Conservation (phyloP, 2,888 invertebrate species). For the Sussaba pulchella region DNA sequence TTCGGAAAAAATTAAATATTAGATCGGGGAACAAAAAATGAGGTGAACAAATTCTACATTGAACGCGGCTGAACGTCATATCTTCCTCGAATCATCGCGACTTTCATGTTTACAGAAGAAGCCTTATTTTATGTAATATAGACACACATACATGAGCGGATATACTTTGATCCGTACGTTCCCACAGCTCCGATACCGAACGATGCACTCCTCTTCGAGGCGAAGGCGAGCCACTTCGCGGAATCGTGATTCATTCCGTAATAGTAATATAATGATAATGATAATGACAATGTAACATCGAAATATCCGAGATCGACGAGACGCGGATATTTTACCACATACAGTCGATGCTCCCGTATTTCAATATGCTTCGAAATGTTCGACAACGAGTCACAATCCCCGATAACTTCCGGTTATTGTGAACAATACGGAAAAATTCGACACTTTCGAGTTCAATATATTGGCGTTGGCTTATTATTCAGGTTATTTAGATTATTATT, state of each 20-base stretch:
- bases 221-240: slow-evolving; percentile 59
- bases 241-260: slow-evolving; percentile 45
- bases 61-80: background rate
- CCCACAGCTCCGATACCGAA: slow-evolving; percentile 59
- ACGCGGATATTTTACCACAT: background rate
- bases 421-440: background rate
- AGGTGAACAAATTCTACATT: background rate
- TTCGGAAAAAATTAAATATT: no score
- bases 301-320: slow-evolving; percentile 26
- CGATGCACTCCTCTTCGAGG: slow-evolving; percentile 44
- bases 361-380: no score
- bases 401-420: background rate
- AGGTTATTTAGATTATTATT: no score
- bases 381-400: no score
- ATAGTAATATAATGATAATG: slow-evolving; percentile 39
- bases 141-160: no score
- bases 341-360: background rate
- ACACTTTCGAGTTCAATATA: background rate
- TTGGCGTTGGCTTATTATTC: no score
- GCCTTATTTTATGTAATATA: no score
- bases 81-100: background rate
- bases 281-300: slow-evolving; percentile 26
- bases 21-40: no score
- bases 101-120: no score
- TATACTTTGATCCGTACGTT: slow-evolving; percentile 46